Evolutionary conservation across 2,113 vertebrate genomes (phyloP), one percentile per base, ranked within the genome.

Genomic region (Hyperopisus bebe): DNA sequence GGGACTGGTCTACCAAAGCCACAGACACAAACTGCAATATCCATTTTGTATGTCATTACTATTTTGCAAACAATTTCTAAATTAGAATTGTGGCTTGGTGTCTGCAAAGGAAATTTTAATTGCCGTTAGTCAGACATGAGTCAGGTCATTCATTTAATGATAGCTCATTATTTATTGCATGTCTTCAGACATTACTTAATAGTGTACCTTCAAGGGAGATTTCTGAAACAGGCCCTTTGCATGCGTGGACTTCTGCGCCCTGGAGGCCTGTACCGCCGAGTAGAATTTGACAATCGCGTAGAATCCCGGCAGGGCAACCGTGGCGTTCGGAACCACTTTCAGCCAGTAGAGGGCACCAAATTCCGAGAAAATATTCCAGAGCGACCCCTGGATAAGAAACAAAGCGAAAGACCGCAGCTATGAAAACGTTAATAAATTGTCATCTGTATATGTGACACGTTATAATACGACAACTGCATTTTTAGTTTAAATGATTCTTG

Each of bases 281-380:
- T 95, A 97, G 90, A 97, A 97, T 92, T 95, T 97, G 51, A 97
- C 9, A 31, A 97, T 2, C 0, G 96, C 95, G 0, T 95, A 96
- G 93, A 93, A 97, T 0, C 96, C 96, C 0, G 96, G 96, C 0
- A 92, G 50, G 0, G 91, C 94, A 50, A 94, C 94, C 0, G 93
- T 90, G 0, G 95, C 94, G 0, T 96, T 96, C 2, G 93, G 94
- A 90, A 89, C 93, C 3, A 95, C 93, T 70, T 96, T 95, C 55
- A 97, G n/a, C 0, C 96, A 95, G 93, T 97, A 96, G 2, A 97
- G 94, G 0, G 92, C 96, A 11, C 97, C 96, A 39, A 97, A 97
- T 0, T 88, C 87, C 21, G 96, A 97, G 91, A 97, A 97, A 0
- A 88, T 91, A 0, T 91, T 39, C n/a, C 89, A 93, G 35, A 97